A percentile compares a stretch with the other conserved stretches of the same genome.
phyloP scores from a whole-genome alignment of 2,888 invertebrate species.

The Rhingia rostrata region DNA sequence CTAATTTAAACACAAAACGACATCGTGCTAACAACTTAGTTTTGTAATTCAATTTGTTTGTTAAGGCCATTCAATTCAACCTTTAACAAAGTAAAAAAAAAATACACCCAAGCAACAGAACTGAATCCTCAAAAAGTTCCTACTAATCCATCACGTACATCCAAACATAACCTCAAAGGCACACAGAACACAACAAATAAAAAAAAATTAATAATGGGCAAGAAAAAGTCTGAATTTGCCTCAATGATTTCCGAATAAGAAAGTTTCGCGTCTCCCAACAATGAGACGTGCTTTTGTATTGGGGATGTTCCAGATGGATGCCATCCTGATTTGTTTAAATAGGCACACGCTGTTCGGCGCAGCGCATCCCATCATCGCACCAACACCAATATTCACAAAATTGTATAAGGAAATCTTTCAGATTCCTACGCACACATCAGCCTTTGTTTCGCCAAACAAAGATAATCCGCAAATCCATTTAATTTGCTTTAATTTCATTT shows the following conservation, averaged over 20 bases:
- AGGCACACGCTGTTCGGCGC: background rate
- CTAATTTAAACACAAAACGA: too few species aligned
- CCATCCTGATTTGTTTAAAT: slow-evolving; percentile 17
- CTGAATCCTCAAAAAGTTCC: too few species aligned
- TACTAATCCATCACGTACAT: background rate
- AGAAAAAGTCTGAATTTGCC: slow-evolving; percentile 11
- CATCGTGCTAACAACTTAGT: too few species aligned
- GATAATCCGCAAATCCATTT: slow-evolving; percentile 53
- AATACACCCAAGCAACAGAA: too few species aligned
- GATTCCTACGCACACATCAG: background rate
- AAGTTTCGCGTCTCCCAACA: slow-evolving; percentile 34
- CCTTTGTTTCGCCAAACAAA: slow-evolving; percentile 11
- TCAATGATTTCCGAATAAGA: slow-evolving; percentile 18
- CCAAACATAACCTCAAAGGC: slow-evolving; percentile 2
- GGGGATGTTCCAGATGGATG: slow-evolving; percentile 38
- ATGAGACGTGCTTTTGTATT: slow-evolving; percentile 25
- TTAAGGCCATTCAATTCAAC: too few species aligned
- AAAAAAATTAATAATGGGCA: slow-evolving; percentile 21
- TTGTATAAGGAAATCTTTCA: slow-evolving; percentile 4
- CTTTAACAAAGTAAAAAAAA: too few species aligned
- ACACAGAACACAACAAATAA: slow-evolving; percentile 7
- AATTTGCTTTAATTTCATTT: slow-evolving; percentile 53
- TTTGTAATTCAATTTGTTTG: too few species aligned
- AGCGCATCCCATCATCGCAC: background rate
- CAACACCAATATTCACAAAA: background rate